A percentile compares a stretch with the other conserved stretches of the same genome.
Evolutionary conservation across 2,797 vertebrate genomes (phyloP).

Genomic region (Oreortyx pictus): DNA sequence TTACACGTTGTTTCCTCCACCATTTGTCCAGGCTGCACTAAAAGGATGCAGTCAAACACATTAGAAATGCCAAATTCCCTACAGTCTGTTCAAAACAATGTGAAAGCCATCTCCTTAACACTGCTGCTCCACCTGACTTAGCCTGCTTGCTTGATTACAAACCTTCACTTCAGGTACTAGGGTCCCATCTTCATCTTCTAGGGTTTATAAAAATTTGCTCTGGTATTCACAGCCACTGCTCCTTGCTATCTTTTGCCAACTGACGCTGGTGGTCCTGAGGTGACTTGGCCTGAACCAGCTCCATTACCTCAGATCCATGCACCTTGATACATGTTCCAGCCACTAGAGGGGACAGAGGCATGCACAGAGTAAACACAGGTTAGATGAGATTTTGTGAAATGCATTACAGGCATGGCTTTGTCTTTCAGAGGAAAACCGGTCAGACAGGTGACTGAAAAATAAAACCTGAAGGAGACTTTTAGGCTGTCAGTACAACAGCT

Average conservation of each 20-base stretch:
- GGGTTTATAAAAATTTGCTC: neutral
- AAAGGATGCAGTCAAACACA: neutral
- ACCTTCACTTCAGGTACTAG: neutral
- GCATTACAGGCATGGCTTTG: neutral
- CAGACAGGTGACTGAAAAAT: neutral
- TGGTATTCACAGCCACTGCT: neutral
- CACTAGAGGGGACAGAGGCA: neutral
- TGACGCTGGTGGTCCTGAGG: rapidly evolving
- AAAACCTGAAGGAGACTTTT: neutral
- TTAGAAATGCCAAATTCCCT: neutral
- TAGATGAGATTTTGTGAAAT: neutral
- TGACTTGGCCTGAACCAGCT: neutral
- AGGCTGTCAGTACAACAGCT: neutral
- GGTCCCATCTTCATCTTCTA: neutral
- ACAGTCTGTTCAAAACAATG: neutral
- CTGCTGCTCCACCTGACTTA: neutral
- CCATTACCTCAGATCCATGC: neutral
- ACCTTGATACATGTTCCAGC: neutral
- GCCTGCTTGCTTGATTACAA: neutral
- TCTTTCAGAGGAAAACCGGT: neutral
- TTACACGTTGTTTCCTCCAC: neutral
- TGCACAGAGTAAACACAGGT: neutral
- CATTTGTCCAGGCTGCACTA: neutral
- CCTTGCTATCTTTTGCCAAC: rapidly evolving
- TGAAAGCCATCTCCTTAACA: neutral